Evolutionary conservation across 2,888 invertebrate species (phyloP), one percentile per base, ranked within the genome.

Genomic region (Plagodis pulveraria): DNA sequence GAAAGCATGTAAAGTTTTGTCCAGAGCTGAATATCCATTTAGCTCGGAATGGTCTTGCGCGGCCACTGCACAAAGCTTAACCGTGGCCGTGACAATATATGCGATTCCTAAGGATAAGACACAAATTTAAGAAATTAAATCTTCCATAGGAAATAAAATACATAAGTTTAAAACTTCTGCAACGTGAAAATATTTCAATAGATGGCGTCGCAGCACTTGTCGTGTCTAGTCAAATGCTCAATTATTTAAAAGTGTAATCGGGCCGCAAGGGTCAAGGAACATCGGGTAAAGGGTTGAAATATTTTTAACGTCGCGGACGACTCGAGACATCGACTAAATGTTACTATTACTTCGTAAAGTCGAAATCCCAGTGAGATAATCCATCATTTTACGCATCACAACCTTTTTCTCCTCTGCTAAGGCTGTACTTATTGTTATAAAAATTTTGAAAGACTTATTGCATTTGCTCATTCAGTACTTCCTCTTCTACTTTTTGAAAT

Each of bases 271-370:
- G 40, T 49, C 40, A 8, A 33, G 5, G 48, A 50, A 38, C 49
- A 35, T 44, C 49, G 11, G 34, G 6, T 33, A 22, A 33, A 38
- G 9, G 12, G 41, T 83, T 83, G 87, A 75, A 83, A 86, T 84
- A 81, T 81, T 81, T 83, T 80, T 78, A 66, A 78, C 81, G 83
- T 65, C 56, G 80, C 74, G 73, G 80, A 74, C 77, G 65, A 78
- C 73, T 89, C 89, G 88, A 91, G 88, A 90, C 91, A 90, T 91
- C 91, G 91, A 91, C 83, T 87, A 89, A 90, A 89, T 89, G 87
- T 89, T 87, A 91, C 87, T 86, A 84, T 84, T 86, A 85, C 46
- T 55, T 55, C 55, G 49, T 52, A 53, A 55, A 51, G 55, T 58
- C 57, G 58, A 44, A 49, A 42, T 44, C 54, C 48, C 49, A 50